phyloP scores from a whole-genome alignment of 2,888 invertebrate genomes.

The Hemaris fuciformis region DNA sequence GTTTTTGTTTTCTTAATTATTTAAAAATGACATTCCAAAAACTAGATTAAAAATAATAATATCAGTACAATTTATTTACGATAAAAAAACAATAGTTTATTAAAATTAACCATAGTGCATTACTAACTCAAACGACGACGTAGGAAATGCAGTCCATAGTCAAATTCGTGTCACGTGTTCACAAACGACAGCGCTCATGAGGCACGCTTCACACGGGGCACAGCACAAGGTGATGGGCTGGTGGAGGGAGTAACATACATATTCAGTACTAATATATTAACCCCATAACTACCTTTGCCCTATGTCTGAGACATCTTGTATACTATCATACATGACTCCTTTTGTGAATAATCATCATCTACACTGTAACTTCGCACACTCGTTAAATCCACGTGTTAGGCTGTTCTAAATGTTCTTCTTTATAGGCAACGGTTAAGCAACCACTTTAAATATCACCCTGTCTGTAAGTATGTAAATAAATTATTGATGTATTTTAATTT shows the following conservation, averaged over 20 bases:
- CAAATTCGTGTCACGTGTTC: conserved; percentile 37
- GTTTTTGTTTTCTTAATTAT: too few relatives aligned
- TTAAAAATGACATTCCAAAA: too few relatives aligned
- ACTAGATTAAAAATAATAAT: neutral
- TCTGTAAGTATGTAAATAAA: conserved; percentile 7
- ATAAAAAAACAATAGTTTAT: neutral
- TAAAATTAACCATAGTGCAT: neutral
- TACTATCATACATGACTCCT: too few relatives aligned
- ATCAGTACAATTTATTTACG: neutral
- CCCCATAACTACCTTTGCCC: too few relatives aligned
- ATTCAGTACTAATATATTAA: conserved; percentile 16
- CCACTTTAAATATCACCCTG: neutral
- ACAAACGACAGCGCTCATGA: conserved; percentile 29
- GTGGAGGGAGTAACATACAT: conserved; percentile 26
- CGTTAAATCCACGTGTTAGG: neutral
- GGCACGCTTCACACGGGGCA: conserved; percentile 34
- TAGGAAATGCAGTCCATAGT: conserved; percentile 45
- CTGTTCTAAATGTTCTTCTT: neutral
- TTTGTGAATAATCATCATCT: neutral
- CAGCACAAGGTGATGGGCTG: conserved; percentile 24
- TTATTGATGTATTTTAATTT: conserved; percentile 1
- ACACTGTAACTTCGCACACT: neutral
- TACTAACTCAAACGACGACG: too few relatives aligned
- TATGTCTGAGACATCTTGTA: neutral
- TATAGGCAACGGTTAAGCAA: neutral